Conservation (phyloP, 2,113 vertebrate species). For the Aphyosemion australe region DNA sequence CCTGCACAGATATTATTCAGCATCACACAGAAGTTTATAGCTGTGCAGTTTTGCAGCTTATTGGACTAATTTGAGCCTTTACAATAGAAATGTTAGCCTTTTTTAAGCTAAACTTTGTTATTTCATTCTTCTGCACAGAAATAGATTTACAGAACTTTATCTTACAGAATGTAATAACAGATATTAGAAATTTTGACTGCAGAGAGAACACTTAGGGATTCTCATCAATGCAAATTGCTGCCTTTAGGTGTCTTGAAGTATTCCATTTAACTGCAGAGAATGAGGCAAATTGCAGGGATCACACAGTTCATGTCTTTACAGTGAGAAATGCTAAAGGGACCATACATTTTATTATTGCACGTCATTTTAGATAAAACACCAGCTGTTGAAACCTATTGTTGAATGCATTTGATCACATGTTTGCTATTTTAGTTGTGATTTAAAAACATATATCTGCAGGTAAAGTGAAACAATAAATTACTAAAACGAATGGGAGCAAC, state of each 20-base stretch:
- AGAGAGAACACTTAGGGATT: constrained; percentile 34
- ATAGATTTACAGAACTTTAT: constrained; percentile 13
- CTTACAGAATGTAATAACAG: constrained; percentile 28
- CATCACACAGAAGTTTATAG: constrained; percentile 14
- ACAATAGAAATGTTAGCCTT: constrained; percentile 9
- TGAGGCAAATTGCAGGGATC: constrained; percentile 28
- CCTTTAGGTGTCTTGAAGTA: constrained; percentile 56
- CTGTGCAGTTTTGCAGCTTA: constrained; percentile 19
- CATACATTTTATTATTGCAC: background rate
- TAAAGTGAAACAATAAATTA: too few relatives aligned
- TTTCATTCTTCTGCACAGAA: background rate
- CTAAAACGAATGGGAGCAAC: too few relatives aligned
- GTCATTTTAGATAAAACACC: background rate
- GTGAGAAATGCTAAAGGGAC: constrained; percentile 11
- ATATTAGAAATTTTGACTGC: constrained; percentile 37
- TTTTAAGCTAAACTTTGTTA: constrained; percentile 16
- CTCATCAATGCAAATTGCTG: constrained; percentile 41
- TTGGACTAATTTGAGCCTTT: constrained; percentile 30
- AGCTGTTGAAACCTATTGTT: background rate
- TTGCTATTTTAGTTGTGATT: too few relatives aligned
- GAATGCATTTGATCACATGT: background rate
- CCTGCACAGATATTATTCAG: constrained; percentile 7
- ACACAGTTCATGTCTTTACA: background rate
- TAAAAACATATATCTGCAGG: too few relatives aligned
- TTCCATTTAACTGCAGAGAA: constrained; percentile 45